Evolutionary conservation across 2,797 vertebrate species (phyloP).

Genomic region (Cirrhinus molitorella): DNA sequence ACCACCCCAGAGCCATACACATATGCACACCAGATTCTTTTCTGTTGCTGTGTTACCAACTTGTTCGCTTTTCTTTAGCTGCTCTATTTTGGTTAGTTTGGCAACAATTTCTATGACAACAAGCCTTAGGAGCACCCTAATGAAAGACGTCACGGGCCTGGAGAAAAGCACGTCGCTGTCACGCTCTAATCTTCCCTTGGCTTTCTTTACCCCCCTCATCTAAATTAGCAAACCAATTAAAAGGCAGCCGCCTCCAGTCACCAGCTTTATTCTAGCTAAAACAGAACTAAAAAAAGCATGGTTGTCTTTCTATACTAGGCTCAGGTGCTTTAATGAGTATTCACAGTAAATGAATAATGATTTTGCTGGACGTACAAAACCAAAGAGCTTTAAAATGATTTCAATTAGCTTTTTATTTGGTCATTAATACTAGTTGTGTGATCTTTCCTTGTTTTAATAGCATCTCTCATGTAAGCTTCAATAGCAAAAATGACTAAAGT

Average conservation of each 20-base stretch:
- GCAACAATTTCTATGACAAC: conserved; percentile 67
- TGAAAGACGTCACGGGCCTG: conserved; percentile 39
- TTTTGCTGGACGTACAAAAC: neutral
- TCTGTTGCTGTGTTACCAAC: conserved; percentile 55
- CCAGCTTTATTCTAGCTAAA: neutral
- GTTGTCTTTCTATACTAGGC: neutral
- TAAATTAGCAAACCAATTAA: conserved; percentile 54
- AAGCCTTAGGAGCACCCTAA: conserved; percentile 52
- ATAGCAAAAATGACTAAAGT: neutral
- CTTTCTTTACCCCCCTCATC: conserved; percentile 29
- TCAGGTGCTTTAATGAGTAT: neutral
- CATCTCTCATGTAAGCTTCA: neutral
- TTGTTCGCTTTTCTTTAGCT: conserved; percentile 33
- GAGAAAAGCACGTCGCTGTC: conserved; percentile 18
- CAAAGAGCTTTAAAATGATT: neutral
- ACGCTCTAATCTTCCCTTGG: conserved; percentile 23
- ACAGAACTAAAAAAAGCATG: neutral
- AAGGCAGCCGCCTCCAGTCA: conserved; percentile 9
- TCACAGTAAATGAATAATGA: neutral
- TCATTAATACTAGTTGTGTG: neutral
- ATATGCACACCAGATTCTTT: conserved; percentile 39
- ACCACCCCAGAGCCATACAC: conserved; percentile 2
- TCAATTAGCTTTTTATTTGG: neutral
- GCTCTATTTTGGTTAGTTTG: conserved; percentile 51
- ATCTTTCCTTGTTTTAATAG: neutral